phyloP scores from a whole-genome alignment of 2,888 invertebrate species.

The Busseola fusca region DNA sequence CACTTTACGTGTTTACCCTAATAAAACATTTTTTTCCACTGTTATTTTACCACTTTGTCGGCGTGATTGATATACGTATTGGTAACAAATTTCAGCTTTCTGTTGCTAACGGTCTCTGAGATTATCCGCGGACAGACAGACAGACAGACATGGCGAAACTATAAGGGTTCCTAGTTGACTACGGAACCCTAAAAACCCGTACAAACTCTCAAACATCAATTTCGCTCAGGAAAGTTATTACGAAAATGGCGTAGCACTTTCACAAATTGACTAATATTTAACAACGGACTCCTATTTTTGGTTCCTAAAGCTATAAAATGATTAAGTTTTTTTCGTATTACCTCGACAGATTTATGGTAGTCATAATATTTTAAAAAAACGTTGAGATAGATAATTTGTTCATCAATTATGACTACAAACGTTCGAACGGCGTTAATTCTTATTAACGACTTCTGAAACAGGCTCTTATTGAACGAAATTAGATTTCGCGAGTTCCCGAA shows the following conservation, averaged over 20 bases:
- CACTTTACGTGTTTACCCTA: no score
- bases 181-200: slow-evolving; percentile 11
- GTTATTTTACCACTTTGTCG: no score
- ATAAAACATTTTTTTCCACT: no score
- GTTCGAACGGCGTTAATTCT: slow-evolving; percentile 30
- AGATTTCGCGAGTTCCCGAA: slow-evolving; percentile 18
- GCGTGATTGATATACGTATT: no score
- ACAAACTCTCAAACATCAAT: slow-evolving; percentile 7
- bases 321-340: slow-evolving; percentile 26
- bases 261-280: slow-evolving; percentile 36
- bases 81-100: no score
- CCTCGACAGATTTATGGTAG: slow-evolving; percentile 24
- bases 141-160: no score
- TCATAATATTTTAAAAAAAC: slow-evolving; percentile 6
- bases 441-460: slow-evolving; percentile 48
- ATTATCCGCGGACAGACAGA: no score
- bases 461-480: slow-evolving; percentile 44
- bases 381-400: slow-evolving; percentile 27
- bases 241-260: slow-evolving; percentile 36
- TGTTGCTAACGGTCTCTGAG: no score
- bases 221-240: slow-evolving; percentile 30
- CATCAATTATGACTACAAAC: slow-evolving; percentile 36
- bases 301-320: slow-evolving; percentile 10
- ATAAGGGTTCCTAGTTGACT: no score
- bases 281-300: slow-evolving; percentile 16